Base-by-base conservation (phyloP, 2,888 invertebrate species). In the Smittia aterrima region DNA sequence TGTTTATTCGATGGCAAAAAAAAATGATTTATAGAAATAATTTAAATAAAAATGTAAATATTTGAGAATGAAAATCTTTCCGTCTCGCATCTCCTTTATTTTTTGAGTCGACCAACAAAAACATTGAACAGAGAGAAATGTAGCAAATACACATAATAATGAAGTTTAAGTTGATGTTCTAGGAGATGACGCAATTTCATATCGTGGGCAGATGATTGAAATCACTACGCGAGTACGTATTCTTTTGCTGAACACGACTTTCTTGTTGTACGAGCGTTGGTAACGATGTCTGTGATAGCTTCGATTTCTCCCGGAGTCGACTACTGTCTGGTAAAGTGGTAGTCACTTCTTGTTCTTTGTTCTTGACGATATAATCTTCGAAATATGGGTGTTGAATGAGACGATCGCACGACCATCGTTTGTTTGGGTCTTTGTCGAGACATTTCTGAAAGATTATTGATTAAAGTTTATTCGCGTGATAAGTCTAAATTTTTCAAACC, bases 361-460 rank as follows among this genome's bases (percentile, higher is more conserved):
- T 87, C 80, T 92, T 91, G 83, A 91, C 92, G 77, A 89, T 87
- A 79, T 93, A 94, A 81, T 93, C 92, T 79, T 93, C 92, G 84
- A 98, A 97, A 83, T 98, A 97, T 6, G 90, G 88, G 82, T 98
- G 98, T 76, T 90, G 88, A 74, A 96, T 84, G 62, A 99, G 85
- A 81, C 95, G 93, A 77, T 95, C 93, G 83, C 97, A 97, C 1
- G 93, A 92, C 91, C 93, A 93, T 79, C 98, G 86, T 81, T 92
- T 89, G 76, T 89, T 87, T 0, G 98, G 98, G 83, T 98, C 96
- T 83, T 95, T 96, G 82, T 96, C 95, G 77, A 99, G 85, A 82
- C 98, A 98, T 88, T 92, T 94, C 92, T 96, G 85, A 4, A 86
- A 83, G 77, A 79, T 80, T 75, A 76, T 22, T 22, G 76, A 25